These are phyloP conservation scores for Pseudotriccus pelzelni DNA, from an alignment of 2,797 vertebrate species.

Conservation along the genomic window DNA sequence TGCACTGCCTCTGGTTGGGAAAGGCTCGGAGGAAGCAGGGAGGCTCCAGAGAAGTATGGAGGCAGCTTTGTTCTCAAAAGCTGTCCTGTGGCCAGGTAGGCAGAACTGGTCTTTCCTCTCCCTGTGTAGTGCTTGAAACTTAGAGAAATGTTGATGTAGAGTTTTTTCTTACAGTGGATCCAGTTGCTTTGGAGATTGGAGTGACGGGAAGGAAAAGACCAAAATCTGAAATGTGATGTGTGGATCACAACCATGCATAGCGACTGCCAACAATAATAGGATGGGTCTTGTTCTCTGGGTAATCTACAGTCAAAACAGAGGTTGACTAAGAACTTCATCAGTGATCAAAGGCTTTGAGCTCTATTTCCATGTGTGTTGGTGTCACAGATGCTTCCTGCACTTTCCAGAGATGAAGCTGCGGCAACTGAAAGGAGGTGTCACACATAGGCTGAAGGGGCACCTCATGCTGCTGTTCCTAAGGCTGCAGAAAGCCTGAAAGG, in stretches of 20 bases:
- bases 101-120: neutral
- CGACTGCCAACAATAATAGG: neutral
- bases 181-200: neutral
- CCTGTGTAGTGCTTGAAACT: neutral
- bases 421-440: neutral
- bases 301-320: neutral
- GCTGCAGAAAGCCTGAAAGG: neutral
- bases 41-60: neutral
- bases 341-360: neutral
- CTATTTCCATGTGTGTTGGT: fast-evolving
- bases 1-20: neutral
- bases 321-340: neutral
- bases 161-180: neutral
- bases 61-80: neutral
- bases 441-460: neutral
- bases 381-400: neutral
- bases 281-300: neutral
- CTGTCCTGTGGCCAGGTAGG: neutral
- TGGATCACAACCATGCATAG: neutral
- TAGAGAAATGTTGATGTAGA: neutral
- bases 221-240: fast-evolving
- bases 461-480: neutral
- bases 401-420: neutral
- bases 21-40: neutral
- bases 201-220: neutral